These are phyloP conservation scores for Salvelinus namaycush DNA, from an alignment of 2,113 vertebrate species.

Conservation along the genomic window DNA sequence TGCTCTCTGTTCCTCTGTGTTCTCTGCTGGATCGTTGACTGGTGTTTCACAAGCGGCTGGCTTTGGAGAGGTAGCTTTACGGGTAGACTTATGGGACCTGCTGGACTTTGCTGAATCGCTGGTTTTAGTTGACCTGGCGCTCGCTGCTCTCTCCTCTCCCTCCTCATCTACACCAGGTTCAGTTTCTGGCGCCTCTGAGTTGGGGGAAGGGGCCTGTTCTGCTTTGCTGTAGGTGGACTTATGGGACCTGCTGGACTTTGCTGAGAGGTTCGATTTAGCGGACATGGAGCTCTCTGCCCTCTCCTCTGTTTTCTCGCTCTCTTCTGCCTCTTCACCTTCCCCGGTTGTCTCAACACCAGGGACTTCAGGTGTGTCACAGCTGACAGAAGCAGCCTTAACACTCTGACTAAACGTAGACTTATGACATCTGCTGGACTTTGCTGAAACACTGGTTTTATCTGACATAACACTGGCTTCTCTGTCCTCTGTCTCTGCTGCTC, in stretches of 20 bases:
- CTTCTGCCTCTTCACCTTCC: too few relatives aligned
- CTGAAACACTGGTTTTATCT: slow-evolving; percentile 1
- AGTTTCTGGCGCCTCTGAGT: neutral
- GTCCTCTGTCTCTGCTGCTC: neutral
- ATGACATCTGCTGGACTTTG: slow-evolving; percentile 17
- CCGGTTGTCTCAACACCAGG: neutral
- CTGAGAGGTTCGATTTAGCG: slow-evolving; percentile 38
- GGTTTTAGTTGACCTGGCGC: slow-evolving; percentile 16
- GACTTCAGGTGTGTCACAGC: neutral
- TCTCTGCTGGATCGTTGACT: slow-evolving; percentile 7
- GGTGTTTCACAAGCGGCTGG: too few relatives aligned
- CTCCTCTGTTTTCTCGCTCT: slow-evolving; percentile 18
- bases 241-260: slow-evolving; percentile 21
- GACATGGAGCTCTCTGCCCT: slow-evolving; percentile 42
- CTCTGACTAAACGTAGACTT: slow-evolving; percentile 3
- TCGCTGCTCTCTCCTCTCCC: slow-evolving; percentile 1
- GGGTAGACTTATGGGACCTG: slow-evolving; percentile 14
- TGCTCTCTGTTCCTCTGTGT: slow-evolving; percentile 13
- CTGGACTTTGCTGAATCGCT: neutral
- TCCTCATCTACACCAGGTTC: neutral
- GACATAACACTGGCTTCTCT: slow-evolving; percentile 16
- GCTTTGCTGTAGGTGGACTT: slow-evolving; percentile 15
- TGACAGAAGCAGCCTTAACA: slow-evolving; percentile 8
- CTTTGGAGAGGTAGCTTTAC: neutral
- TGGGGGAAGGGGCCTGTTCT: slow-evolving; percentile 5